phyloP scores from a whole-genome alignment of 2,888 invertebrate species.

The Cancer borealis region DNA sequence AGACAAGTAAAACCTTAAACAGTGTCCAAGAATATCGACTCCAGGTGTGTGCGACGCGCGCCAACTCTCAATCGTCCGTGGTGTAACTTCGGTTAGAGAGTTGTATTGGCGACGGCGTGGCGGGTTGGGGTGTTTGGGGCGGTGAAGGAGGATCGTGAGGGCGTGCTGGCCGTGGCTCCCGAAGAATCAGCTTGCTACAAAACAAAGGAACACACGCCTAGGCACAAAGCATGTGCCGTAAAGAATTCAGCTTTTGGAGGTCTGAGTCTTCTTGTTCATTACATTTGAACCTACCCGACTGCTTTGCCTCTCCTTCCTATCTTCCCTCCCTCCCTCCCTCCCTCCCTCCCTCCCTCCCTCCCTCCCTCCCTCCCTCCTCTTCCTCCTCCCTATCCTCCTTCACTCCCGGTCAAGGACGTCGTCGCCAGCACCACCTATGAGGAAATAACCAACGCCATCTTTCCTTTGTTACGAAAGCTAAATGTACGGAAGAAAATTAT shows the following conservation, averaged over 20 bases:
- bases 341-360: background rate
- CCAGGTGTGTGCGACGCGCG: background rate
- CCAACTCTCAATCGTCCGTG: background rate
- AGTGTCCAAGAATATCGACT: constrained; percentile 21
- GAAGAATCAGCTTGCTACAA: background rate
- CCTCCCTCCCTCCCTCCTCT: background rate
- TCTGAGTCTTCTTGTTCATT: background rate
- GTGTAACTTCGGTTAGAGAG: background rate
- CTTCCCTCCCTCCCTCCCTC: no score
- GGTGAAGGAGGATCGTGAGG: constrained; percentile 1
- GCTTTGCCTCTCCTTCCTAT: background rate
- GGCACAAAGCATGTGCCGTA: constrained; percentile 20
- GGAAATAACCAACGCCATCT: background rate
- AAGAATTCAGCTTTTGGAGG: background rate
- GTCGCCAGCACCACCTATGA: background rate
- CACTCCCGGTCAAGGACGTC: background rate
- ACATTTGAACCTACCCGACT: no score
- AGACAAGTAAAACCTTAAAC: background rate
- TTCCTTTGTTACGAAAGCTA: background rate
- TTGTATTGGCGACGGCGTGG: background rate
- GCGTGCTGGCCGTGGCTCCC: background rate
- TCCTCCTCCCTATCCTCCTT: background rate
- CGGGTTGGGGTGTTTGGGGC: no score
- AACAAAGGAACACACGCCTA: background rate
- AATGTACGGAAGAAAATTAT: constrained; percentile 29